A percentile compares a stretch with the other conserved stretches of the same genome.
Conservation (phyloP, 1,140 invertebrate species). For the Trichonephila clavipes region DNA sequence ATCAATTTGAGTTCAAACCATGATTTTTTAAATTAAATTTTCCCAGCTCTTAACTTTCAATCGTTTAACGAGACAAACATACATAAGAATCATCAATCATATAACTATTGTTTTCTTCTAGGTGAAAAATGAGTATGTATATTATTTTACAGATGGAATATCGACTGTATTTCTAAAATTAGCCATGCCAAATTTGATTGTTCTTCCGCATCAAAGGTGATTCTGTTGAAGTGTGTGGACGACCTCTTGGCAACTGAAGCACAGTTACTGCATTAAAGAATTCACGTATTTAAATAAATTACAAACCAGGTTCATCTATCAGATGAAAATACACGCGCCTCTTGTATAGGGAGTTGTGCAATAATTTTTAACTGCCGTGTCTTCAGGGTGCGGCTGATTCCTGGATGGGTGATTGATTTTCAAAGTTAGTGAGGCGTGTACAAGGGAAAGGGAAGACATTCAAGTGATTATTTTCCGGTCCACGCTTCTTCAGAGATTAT, state of each 20-base stretch:
- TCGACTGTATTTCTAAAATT: not conserved
- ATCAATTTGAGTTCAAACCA: too few relatives aligned
- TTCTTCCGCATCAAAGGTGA: not conserved
- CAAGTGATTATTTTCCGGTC: conserved; percentile 3
- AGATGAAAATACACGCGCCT: not conserved
- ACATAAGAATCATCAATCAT: too few relatives aligned
- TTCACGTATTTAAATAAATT: conserved; percentile 3
- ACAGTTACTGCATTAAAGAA: not conserved
- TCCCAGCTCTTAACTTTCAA: too few relatives aligned
- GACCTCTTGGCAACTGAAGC: not conserved
- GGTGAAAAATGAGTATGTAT: too few relatives aligned
- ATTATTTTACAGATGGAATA: not conserved
- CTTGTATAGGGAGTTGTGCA: not conserved
- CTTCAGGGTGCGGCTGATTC: not conserved
- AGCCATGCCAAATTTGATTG: not conserved
- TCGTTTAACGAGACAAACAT: too few relatives aligned
- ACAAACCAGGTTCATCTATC: conserved; percentile 20
- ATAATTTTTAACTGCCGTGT: not conserved
- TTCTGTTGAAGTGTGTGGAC: not conserved
- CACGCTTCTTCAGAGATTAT: not conserved
- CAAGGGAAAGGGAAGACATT: not conserved
- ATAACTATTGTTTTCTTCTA: too few relatives aligned
- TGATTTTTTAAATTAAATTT: too few relatives aligned
- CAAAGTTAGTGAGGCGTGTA: not conserved
- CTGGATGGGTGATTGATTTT: conserved; percentile 12